Evolutionary conservation across 1,140 invertebrate species (phyloP).

Genomic region (Bombus turneri): DNA sequence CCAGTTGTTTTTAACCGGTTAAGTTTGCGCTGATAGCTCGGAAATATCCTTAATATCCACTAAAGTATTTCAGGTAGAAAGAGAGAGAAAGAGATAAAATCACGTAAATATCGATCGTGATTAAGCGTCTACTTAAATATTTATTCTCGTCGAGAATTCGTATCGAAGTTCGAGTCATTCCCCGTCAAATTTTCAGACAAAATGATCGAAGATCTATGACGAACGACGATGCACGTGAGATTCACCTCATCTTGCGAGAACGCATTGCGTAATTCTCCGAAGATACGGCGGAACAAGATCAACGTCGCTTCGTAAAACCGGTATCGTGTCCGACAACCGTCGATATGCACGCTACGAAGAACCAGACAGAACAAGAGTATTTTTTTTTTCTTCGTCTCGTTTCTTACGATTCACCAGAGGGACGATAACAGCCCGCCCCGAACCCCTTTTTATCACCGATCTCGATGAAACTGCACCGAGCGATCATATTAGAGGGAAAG

Average conservation of each 20-base stretch:
- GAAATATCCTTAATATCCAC: no score
- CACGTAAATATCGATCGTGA: no score
- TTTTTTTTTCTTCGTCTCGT: neutral
- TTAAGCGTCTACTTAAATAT: no score
- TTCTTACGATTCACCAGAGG: neutral
- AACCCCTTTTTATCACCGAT: neutral
- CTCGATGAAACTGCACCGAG: neutral
- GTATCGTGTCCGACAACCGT: neutral
- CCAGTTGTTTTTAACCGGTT: no score
- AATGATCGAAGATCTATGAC: neutral
- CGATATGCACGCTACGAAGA: neutral
- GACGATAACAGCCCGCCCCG: neutral
- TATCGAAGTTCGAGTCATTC: neutral
- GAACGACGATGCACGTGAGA: neutral
- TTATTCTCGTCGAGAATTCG: no score
- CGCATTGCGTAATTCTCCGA: conserved; percentile 16
- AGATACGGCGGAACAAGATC: neutral
- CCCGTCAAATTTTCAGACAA: neutral
- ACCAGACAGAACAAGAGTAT: neutral
- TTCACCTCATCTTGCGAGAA: neutral
- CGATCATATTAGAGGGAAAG: conserved; percentile 3
- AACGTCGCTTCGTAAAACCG: neutral
- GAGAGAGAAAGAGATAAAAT: no score
- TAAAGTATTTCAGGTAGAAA: no score
- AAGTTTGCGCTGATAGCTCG: no score